Base-by-base conservation (phyloP, 2,797 vertebrate genomes). In the Hylomyscus alleni region DNA sequence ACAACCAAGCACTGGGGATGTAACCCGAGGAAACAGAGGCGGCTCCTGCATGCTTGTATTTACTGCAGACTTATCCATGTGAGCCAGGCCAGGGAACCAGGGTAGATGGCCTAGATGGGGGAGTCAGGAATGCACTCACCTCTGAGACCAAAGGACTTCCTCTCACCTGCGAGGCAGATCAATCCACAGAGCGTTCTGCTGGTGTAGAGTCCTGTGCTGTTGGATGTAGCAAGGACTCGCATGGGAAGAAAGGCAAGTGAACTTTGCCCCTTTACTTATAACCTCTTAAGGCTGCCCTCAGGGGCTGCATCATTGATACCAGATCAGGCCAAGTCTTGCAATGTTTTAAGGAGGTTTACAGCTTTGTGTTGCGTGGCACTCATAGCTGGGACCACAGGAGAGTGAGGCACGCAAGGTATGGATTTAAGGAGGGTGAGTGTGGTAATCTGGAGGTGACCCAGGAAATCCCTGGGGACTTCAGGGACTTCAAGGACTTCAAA, bases 371-470 rank as follows among this genome's bases (percentile, higher is more conserved):
- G 56, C 6, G 6, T 44, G 24, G 80, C 12, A 26, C 56, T 81
- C 8, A 29, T 44, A 29, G 37, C 81, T 47, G 67, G 50, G 69
- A 10, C 67, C 17, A 0, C 0, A 0, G 54, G 24, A 29, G 69
- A 40, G 37, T 0, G 54, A 62, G 50, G 24, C 12, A 3, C 14
- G 0, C 4, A 0, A 65, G 47, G 4, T 7, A 0, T 24, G 40
- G 78, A 22, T 44, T 44, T 58, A 77, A 54, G 52, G 52, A 54
- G 52, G 52, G 12, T 54, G 5, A 10, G 50, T 37, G 12, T 3
- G 50, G 56, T n/a, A 47, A n/a, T 17, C 58, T 77, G 37, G 34
- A 58, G 26, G 29, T 54, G 58, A 29, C 4, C 44, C 13, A 1
- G 26, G 14, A 31, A 40, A 19, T 19, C 52, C 52, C 52, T 15